A percentile compares a stretch with the other conserved stretches of the same genome.
Evolutionary conservation across 1,140 invertebrate genomes (phyloP).

Genomic region (Bombus waltoni): DNA sequence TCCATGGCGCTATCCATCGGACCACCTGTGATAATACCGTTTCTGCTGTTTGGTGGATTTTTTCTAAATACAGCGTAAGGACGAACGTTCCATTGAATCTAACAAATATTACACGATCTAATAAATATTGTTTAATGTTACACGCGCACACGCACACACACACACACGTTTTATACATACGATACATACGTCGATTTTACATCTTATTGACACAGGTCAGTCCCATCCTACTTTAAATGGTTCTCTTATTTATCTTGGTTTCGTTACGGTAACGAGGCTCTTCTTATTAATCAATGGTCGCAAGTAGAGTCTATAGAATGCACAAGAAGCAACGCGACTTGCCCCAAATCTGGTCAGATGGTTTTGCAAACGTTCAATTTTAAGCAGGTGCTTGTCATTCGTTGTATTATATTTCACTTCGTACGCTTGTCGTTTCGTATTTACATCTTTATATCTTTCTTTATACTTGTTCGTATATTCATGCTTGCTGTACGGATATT

Average conservation of each 20-base stretch:
- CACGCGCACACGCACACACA: too few relatives aligned
- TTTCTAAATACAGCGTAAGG: conserved; percentile 93
- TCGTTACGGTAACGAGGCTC: conserved; percentile 95
- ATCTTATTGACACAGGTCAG: conserved; percentile 85
- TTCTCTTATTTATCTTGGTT: conserved; percentile 98
- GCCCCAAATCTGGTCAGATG: conserved; percentile 89
- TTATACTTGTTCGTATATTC: neutral
- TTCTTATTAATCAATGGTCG: conserved; percentile 97
- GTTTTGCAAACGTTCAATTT: conserved; percentile 92
- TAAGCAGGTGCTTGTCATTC: conserved; percentile 83
- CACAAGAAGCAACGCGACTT: conserved; percentile 88
- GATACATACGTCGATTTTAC: neutral
- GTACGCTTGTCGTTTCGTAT: neutral
- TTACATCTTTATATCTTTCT: neutral
- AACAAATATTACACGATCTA: too few relatives aligned
- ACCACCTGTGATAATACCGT: conserved; percentile 95
- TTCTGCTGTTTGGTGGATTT: conserved; percentile 97
- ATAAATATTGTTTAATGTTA: too few relatives aligned
- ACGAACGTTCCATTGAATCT: neutral
- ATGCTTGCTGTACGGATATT: too few relatives aligned
- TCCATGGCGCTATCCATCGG: conserved; percentile 94
- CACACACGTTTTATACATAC: neutral
- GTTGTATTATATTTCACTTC: neutral
- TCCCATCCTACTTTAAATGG: conserved; percentile 95
- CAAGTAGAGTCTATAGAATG: conserved; percentile 89